These are phyloP conservation scores for Nemapogon koenigi DNA, from an alignment of 2,888 invertebrate genomes.

Conservation along the genomic window DNA sequence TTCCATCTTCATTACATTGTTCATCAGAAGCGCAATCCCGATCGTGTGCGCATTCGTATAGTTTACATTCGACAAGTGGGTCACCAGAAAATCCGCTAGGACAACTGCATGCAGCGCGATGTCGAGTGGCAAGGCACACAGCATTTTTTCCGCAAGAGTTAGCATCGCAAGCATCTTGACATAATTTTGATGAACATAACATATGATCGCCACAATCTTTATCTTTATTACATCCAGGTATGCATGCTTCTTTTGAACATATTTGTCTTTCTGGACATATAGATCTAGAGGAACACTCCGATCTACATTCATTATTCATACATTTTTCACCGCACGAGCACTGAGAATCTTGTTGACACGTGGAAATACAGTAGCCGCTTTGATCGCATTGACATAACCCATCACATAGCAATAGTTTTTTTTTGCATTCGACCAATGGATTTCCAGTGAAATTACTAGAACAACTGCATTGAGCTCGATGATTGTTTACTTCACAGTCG, in stretches of 20 bases:
- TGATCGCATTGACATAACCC: constrained; percentile 82
- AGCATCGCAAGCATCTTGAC: constrained; percentile 72
- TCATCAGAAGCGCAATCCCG: constrained; percentile 81
- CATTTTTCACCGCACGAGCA: constrained; percentile 87
- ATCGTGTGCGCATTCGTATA: constrained; percentile 78
- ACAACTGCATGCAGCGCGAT: constrained; percentile 85
- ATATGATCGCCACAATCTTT: constrained; percentile 80
- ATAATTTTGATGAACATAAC: constrained; percentile 72
- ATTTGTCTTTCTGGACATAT: constrained; percentile 80
- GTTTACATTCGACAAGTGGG: constrained; percentile 75
- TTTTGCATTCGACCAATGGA: constrained; percentile 78
- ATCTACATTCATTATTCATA: constrained; percentile 73
- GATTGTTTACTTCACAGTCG: constrained; percentile 81
- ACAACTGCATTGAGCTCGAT: constrained; percentile 87
- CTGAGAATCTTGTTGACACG: constrained; percentile 70
- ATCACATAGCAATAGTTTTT: constrained; percentile 75
- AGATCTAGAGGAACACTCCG: constrained; percentile 71
- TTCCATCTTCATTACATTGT: constrained; percentile 71
- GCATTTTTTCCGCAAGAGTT: constrained; percentile 83
- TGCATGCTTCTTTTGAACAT: constrained; percentile 74
- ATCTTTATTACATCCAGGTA: constrained; percentile 81
- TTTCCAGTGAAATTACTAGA: constrained; percentile 82
- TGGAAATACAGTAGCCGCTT: constrained; percentile 77
- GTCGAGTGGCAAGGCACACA: constrained; percentile 78
- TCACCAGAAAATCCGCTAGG: constrained; percentile 87